Base-by-base conservation (phyloP, 2,888 invertebrate species). In the Limulus polyphemus region DNA sequence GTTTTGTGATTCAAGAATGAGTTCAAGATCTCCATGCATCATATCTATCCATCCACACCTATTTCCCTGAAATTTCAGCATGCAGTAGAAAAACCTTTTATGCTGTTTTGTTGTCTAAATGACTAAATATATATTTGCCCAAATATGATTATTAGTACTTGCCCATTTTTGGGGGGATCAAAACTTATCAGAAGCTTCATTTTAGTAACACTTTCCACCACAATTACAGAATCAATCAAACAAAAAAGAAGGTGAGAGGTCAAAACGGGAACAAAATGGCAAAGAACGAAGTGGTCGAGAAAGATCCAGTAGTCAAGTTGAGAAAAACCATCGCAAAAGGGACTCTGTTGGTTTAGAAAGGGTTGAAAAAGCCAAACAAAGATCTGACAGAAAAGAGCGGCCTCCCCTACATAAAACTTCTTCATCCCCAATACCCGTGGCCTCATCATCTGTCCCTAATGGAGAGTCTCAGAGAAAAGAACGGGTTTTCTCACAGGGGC, bases 401-500 rank as follows among this genome's bases (percentile, higher is more conserved):
- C 57, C 65, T 49, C 65, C 65, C 12, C 61, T 63, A 57, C 65
- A 63, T 49, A 65, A 65, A 63, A 62, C 65, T 17, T 60, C 65
- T 59, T 65, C 65, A 48, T 65, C 65, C 59, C 65, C 65, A 57
- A 63, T 63, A 55, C 65, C 65, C 55, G 61, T 65, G 59, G 59
- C 63, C 63, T 61, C 61, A 61, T 63, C 65, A 62, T 60, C 63
- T 51, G 63, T 57, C 60, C 63, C 63, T 55, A 65, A 65, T 56
- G 61, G 65, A 48, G 65, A 65, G 54, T 65, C 65, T 47, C 63
- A 65, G 61, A 65, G 63, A 50, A 61, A 61, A 63, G 65, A 65
- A 56, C 59, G 61, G 56, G 59, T 55, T 58, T 60, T 49, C 60
- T 61, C 62, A 63, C 60, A 58, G 65, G 63, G 17, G 50, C 59